phyloP scores from a whole-genome alignment of 2,113 vertebrate species.

The Ptyas mucosa region DNA sequence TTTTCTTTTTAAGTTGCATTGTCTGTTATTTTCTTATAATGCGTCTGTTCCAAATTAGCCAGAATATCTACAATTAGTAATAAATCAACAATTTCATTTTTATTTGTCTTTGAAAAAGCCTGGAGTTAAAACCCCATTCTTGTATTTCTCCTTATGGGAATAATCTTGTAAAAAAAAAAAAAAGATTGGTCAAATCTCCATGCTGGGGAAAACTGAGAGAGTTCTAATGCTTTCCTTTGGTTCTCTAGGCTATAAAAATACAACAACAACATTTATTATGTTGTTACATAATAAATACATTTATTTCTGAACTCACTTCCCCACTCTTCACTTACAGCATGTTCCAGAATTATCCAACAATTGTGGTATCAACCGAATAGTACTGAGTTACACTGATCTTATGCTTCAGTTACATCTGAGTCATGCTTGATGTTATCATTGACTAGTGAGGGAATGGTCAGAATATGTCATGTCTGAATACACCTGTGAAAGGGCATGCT shows the following conservation, averaged over 20 bases:
- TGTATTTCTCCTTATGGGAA: not conserved
- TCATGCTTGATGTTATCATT: not conserved
- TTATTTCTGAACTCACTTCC: not conserved
- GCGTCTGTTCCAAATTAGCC: conserved; percentile 36
- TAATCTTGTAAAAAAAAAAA: not conserved
- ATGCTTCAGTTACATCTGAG: not conserved
- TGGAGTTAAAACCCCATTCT: not conserved
- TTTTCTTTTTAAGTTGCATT: conserved; percentile 33
- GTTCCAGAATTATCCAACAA: not conserved
- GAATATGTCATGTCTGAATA: not conserved
- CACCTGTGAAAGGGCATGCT: not conserved
- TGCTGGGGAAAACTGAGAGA: not conserved
- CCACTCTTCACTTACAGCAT: not conserved
- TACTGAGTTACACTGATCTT: not conserved
- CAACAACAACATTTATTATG: no score
- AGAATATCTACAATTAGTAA: conserved; percentile 45
- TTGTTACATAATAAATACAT: not conserved
- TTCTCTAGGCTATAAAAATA: not conserved
- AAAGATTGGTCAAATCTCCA: not conserved
- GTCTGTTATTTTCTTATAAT: conserved; percentile 1
- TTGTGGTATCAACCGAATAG: not conserved
- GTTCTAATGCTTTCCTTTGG: not conserved
- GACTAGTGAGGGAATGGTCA: not conserved
- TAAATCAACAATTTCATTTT: conserved; percentile 31
- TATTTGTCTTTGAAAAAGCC: conserved; percentile 27